Percentiles rank a stretch among this genome's conserved stretches.
phyloP scores from a whole-genome alignment of 1,140 invertebrate species.

The Philotrypesis tridentata region DNA sequence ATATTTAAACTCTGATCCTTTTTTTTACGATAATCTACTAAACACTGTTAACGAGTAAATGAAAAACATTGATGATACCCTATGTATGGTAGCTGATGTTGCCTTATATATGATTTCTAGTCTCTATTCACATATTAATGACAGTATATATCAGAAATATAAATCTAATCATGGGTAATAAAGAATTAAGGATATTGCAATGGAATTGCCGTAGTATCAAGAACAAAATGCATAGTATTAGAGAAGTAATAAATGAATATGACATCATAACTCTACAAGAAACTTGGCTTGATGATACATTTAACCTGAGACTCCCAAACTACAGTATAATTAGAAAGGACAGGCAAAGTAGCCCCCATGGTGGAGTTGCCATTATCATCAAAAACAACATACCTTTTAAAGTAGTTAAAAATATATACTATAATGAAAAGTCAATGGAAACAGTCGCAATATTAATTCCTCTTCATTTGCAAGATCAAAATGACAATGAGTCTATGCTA shows the following conservation, averaged over 20 bases:
- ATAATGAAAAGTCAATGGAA: neutral
- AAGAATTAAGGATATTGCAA: neutral
- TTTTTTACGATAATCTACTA: no score
- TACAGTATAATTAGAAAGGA: neutral
- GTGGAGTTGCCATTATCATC: neutral
- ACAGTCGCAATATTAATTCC: neutral
- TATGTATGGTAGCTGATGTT: no score
- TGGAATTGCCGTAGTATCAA: slow-evolving; percentile 5
- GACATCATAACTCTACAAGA: neutral
- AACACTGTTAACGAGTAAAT: no score
- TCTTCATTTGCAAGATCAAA: neutral
- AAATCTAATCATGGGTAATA: neutral
- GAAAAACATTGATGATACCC: no score
- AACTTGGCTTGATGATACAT: neutral
- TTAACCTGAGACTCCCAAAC: neutral
- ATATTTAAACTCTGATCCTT: no score
- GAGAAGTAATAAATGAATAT: neutral
- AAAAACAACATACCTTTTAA: neutral
- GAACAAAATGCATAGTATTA: neutral
- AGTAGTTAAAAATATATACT: neutral
- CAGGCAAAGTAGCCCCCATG: neutral
- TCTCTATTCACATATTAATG: neutral
- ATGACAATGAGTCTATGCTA: neutral
- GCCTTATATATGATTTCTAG: no score
- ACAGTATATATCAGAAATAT: neutral